A percentile compares a stretch with the other conserved stretches of the same genome.
Conservation (phyloP, 2,113 vertebrate genomes). For the Oncorhynchus clarkii region DNA sequence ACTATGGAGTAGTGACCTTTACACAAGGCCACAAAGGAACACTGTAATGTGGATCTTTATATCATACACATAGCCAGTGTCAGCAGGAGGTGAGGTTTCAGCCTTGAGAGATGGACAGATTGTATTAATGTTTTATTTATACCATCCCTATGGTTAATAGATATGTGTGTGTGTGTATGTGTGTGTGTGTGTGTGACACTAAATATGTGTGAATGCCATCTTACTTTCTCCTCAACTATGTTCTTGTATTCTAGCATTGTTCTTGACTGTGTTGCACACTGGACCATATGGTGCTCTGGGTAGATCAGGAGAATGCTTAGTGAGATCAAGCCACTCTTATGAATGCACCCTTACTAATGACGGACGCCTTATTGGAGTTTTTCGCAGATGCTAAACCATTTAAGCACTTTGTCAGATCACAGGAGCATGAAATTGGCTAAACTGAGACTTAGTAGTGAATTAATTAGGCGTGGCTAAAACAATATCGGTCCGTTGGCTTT, state of each 20-base stretch:
- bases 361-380: conserved; percentile 39
- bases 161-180: not conserved
- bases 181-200: too few relatives aligned
- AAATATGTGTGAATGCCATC: not conserved
- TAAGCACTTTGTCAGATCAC: conserved; percentile 58
- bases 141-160: not conserved
- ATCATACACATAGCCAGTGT: not conserved
- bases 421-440: conserved; percentile 67
- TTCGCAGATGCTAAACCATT: conserved; percentile 54
- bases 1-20: conserved; percentile 2
- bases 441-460: conserved; percentile 58
- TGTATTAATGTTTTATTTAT: too few relatives aligned
- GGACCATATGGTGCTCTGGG: conserved; percentile 14
- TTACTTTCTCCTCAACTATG: not conserved
- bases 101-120: too few relatives aligned
- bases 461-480: conserved; percentile 62
- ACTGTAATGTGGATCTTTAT: not conserved
- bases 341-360: conserved; percentile 31
- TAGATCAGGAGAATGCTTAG: conserved; percentile 22
- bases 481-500: conserved; percentile 48
- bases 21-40: not conserved
- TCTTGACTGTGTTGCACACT: not conserved
- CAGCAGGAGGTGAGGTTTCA: not conserved
- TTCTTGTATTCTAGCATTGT: not conserved
- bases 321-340: conserved; percentile 1